Conservation (phyloP, 2,888 invertebrate genomes). For the Pristionchus exspectatus region DNA sequence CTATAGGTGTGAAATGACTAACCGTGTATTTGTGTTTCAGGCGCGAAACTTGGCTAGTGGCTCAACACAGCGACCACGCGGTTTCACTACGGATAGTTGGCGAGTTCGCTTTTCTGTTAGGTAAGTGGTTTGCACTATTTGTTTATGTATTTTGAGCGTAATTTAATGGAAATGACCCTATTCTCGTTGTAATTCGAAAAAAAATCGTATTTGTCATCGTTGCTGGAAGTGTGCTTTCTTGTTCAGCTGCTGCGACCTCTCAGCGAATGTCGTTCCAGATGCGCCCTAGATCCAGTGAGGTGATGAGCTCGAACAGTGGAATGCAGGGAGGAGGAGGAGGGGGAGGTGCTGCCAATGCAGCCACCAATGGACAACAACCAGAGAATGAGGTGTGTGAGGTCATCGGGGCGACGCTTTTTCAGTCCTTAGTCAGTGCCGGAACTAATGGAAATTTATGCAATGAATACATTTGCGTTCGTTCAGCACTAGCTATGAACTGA, state of each 20-base stretch:
- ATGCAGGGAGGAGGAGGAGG: background rate
- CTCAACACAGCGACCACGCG: conserved; percentile 15
- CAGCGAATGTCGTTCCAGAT: conserved; percentile 33
- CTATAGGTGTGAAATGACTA: background rate
- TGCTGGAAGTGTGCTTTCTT: background rate
- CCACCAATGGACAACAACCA: conserved; percentile 22
- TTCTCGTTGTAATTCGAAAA: background rate
- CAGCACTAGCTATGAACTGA: background rate
- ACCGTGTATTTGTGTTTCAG: background rate
- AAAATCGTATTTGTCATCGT: background rate
- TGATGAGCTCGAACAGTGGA: conserved; percentile 16
- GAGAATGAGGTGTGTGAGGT: background rate
- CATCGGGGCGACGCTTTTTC: no score
- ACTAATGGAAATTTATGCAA: no score
- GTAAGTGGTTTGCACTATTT: background rate
- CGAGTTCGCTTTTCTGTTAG: conserved; percentile 34
- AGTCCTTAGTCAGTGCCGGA: background rate
- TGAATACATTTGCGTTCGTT: no score
- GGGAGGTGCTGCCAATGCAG: conserved; percentile 7
- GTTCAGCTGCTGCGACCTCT: conserved; percentile 6
- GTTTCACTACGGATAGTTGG: conserved; percentile 24
- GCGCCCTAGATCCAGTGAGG: conserved; percentile 47
- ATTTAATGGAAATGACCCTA: background rate
- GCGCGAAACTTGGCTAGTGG: conserved; percentile 41
- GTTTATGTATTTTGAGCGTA: background rate